phyloP scores from a whole-genome alignment of 2,797 vertebrate species.

The Limnodromus scolopaceus region DNA sequence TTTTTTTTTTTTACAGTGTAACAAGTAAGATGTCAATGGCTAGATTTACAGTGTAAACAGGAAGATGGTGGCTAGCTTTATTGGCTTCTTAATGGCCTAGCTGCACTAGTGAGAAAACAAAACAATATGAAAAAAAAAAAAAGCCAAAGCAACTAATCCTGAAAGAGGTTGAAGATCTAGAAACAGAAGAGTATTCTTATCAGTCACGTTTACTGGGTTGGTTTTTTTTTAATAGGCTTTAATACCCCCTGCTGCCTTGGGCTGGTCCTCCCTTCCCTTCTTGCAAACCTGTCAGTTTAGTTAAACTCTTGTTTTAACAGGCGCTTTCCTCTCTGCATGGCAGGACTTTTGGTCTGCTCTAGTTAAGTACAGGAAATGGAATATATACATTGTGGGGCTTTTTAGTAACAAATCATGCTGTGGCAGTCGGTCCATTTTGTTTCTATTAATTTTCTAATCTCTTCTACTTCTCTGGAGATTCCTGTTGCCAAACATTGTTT shows the following conservation, averaged over 20 bases:
- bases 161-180: not conserved
- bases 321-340: not conserved
- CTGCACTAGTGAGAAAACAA: not conserved
- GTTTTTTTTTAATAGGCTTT: not conserved
- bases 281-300: not conserved
- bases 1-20: not conserved
- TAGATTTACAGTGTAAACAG: conserved; percentile 20
- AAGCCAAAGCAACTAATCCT: not conserved
- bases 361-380: conserved; percentile 19
- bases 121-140: not conserved
- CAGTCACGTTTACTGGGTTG: not conserved
- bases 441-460: not conserved
- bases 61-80: conserved; percentile 12
- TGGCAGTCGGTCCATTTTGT: not conserved
- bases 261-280: conserved; percentile 27
- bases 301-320: conserved; percentile 25
- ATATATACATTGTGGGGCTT: not conserved
- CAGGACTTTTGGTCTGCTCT: not conserved
- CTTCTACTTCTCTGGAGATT: not conserved
- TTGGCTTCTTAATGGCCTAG: not conserved
- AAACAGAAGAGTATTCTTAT: not conserved
- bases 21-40: not conserved
- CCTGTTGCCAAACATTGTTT: not conserved
- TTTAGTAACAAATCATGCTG: not conserved
- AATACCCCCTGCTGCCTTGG: not conserved